A percentile compares a stretch with the other conserved stretches of the same genome.
These are phyloP conservation scores for Rhabdophis nuchalis DNA, from an alignment of 2,797 vertebrate genomes.

Conservation along the genomic window DNA sequence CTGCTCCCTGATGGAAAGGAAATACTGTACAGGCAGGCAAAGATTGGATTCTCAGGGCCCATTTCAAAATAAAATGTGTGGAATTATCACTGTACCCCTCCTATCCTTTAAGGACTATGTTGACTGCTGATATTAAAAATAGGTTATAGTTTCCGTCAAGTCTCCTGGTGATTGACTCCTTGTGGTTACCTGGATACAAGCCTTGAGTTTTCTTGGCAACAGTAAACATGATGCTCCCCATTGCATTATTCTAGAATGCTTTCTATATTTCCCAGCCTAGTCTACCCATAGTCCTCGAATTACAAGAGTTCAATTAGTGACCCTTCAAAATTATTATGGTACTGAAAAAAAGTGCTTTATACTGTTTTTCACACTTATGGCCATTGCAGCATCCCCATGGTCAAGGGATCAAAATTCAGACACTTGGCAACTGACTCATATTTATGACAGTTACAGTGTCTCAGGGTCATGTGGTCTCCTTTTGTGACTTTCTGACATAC, in stretches of 20 bases:
- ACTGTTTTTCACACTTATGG: not conserved
- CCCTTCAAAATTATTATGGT: not conserved
- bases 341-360: not conserved
- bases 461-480: not conserved
- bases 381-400: not conserved
- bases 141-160: not conserved
- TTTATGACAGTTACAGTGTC: not conserved
- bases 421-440: not conserved
- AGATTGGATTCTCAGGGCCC: not conserved
- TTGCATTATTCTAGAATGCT: not conserved
- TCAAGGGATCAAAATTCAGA: not conserved
- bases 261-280: not conserved
- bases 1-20: not conserved
- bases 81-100: no score
- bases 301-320: not conserved
- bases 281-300: not conserved
- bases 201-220: not conserved
- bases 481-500: not conserved
- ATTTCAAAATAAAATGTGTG: not conserved
- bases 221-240: not conserved
- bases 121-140: not conserved
- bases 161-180: not conserved
- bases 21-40: not conserved
- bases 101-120: not conserved
- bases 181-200: not conserved